Evolutionary conservation across 37 sponge, comb jelly and placozoan genomes (phyloP).

Genomic region (Ianthella basta): DNA sequence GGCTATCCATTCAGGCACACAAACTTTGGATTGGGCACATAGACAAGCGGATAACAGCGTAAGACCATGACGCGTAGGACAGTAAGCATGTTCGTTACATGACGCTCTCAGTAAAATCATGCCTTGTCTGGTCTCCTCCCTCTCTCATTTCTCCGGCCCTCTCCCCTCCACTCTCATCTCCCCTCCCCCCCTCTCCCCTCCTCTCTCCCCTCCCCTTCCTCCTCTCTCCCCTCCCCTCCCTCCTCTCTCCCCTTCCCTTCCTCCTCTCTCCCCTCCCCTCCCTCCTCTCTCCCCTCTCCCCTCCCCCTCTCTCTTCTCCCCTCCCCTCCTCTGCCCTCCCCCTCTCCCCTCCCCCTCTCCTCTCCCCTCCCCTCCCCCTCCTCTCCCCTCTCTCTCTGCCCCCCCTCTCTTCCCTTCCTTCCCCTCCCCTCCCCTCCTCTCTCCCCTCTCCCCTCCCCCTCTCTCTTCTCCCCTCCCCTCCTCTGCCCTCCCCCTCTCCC

Average conservation of each 20-base stretch:
- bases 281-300: too few species aligned
- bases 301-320: too few species aligned
- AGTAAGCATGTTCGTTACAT: too few species aligned
- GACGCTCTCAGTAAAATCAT: too few species aligned
- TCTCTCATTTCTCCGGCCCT: not conserved
- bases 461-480: not conserved
- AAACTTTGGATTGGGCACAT: slow-evolving; percentile 86
- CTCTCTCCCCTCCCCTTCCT: not conserved
- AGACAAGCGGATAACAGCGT: slow-evolving; percentile 82
- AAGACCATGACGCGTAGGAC: slow-evolving; percentile 32
- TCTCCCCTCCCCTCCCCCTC: not conserved
- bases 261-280: too few species aligned
- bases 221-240: slow-evolving; percentile 5
- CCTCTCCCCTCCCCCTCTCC: slow-evolving; percentile 17
- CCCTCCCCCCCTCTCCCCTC: not conserved
- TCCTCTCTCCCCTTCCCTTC: slow-evolving; percentile 2
- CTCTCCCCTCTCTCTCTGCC: too few species aligned
- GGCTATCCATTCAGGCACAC: slow-evolving; percentile 77
- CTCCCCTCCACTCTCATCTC: not conserved
- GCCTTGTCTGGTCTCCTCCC: too few species aligned
- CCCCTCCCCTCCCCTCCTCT: not conserved
- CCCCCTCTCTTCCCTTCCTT: too few species aligned
- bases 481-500: not conserved
- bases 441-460: not conserved
- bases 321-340: not conserved